Percentiles rank a stretch among this genome's conserved stretches.
Conservation (phyloP, 2,888 invertebrate genomes). For the Diploptera punctata region DNA sequence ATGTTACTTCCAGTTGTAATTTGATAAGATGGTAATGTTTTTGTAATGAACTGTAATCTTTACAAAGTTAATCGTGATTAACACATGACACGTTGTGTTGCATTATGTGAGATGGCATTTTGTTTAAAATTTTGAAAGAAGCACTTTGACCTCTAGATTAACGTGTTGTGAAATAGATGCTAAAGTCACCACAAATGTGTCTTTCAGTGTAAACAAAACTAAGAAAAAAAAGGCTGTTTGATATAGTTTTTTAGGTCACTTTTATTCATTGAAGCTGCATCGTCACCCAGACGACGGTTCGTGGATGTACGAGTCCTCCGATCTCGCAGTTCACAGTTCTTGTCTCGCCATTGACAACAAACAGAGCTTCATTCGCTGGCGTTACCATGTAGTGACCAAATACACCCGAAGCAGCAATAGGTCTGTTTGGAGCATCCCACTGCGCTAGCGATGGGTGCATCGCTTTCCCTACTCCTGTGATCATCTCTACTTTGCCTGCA, state of each 20-base stretch:
- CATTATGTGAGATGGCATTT: too few relatives aligned
- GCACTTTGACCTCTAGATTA: neutral
- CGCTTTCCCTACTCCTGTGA: slow-evolving; percentile 72
- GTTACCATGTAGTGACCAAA: slow-evolving; percentile 77
- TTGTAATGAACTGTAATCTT: too few relatives aligned
- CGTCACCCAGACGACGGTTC: slow-evolving; percentile 69
- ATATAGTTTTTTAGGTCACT: slow-evolving; percentile 25
- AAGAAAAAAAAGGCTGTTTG: slow-evolving; percentile 22
- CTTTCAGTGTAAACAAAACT: slow-evolving; percentile 23
- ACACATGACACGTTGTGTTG: too few relatives aligned
- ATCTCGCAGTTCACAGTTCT: slow-evolving; percentile 78
- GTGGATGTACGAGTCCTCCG: slow-evolving; percentile 69
- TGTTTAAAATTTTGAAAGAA: slow-evolving; percentile 1
- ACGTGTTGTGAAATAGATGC: neutral
- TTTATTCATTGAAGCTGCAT: slow-evolving; percentile 61
- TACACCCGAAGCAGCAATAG: slow-evolving; percentile 70
- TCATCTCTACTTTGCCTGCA: slow-evolving; percentile 77
- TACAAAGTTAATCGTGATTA: too few relatives aligned
- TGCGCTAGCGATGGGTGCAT: slow-evolving; percentile 62
- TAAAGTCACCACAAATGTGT: slow-evolving; percentile 13
- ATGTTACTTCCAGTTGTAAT: too few relatives aligned
- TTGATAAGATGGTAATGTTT: too few relatives aligned
- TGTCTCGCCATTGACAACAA: slow-evolving; percentile 73
- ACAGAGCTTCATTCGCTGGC: slow-evolving; percentile 71
- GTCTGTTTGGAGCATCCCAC: slow-evolving; percentile 71